A percentile compares a stretch with the other conserved stretches of the same genome.
Conservation (phyloP, 2,888 invertebrate species). For the Neelides folsomi region DNA sequence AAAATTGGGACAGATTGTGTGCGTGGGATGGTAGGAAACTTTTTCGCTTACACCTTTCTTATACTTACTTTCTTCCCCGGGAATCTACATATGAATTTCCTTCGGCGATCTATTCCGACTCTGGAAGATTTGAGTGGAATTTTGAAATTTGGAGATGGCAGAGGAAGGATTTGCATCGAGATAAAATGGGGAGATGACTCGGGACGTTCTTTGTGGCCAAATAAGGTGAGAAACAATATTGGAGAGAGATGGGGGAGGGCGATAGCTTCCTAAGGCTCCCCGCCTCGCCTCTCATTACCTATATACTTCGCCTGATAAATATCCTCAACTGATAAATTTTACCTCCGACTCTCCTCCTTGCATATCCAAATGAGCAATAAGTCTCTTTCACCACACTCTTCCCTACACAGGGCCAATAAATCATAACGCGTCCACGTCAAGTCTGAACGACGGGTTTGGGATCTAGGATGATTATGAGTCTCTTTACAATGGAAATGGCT, state of each 20-base stretch:
- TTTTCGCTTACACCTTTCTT: no score
- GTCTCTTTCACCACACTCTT: conserved; percentile 5
- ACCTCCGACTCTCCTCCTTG: conserved; percentile 15
- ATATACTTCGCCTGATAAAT: conserved; percentile 2
- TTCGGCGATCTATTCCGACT: no score
- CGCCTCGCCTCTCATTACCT: conserved; percentile 15
- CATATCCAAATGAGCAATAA: conserved; percentile 9
- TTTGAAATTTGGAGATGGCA: no score
- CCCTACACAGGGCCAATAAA: conserved; percentile 3
- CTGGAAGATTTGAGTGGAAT: no score
- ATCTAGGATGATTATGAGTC: not conserved
- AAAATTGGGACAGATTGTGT: conserved; percentile 10
- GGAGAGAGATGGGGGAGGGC: conserved; percentile 12
- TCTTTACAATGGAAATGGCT: conserved; percentile 1
- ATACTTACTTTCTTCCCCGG: not conserved
- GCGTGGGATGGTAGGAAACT: conserved; percentile 6
- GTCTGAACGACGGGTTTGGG: not conserved
- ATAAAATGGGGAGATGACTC: not conserved
- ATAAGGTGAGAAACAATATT: conserved; percentile 16
- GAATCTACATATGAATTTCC: not conserved
- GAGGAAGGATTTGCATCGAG: not conserved
- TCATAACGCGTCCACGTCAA: conserved; percentile 3
- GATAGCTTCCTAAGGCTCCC: conserved; percentile 15
- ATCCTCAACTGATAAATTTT: conserved; percentile 26
- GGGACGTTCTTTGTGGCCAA: conserved; percentile 10